A percentile compares a stretch with the other conserved stretches of the same genome.
These are phyloP conservation scores for Hypotaenidia okinawae DNA, from an alignment of 2,797 vertebrate genomes.

Conservation along the genomic window DNA sequence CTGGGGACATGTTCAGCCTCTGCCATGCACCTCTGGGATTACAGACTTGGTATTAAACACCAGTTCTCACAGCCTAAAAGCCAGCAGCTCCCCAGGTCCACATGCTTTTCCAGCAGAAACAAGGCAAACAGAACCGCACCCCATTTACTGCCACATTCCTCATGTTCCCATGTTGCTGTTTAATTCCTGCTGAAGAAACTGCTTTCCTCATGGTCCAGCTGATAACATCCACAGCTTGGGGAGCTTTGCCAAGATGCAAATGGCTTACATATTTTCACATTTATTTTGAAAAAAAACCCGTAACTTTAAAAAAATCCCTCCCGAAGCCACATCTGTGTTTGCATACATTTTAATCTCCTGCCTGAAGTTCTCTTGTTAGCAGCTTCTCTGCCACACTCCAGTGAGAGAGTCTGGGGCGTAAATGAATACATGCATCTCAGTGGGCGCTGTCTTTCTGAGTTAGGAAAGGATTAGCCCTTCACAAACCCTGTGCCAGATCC, in stretches of 20 bases:
- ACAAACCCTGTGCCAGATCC: not conserved
- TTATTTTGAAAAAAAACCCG: not conserved
- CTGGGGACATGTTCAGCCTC: not conserved
- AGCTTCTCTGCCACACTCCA: not conserved
- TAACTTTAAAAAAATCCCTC: not conserved
- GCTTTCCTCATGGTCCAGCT: constrained; percentile 24
- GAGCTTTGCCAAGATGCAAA: constrained; percentile 29
- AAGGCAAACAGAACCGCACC: not conserved
- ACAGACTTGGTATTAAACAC: not conserved
- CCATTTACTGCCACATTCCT: not conserved
- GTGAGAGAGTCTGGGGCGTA: not conserved
- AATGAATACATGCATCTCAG: not conserved
- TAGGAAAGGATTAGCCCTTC: not conserved
- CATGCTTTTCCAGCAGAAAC: not conserved
- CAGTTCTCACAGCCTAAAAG: not conserved
- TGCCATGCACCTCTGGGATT: not conserved
- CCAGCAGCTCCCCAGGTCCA: not conserved
- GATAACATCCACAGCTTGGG: constrained; percentile 29
- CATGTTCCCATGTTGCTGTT: constrained; percentile 15
- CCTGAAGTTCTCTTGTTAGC: not conserved
- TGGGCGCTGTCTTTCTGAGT: not conserved
- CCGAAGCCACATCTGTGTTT: not conserved
- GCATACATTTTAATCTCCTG: not conserved
- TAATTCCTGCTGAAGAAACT: constrained; percentile 22
- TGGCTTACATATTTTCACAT: constrained; percentile 24